phyloP scores from a whole-genome alignment of 2,797 vertebrate species.

The Myotis daubentonii region DNA sequence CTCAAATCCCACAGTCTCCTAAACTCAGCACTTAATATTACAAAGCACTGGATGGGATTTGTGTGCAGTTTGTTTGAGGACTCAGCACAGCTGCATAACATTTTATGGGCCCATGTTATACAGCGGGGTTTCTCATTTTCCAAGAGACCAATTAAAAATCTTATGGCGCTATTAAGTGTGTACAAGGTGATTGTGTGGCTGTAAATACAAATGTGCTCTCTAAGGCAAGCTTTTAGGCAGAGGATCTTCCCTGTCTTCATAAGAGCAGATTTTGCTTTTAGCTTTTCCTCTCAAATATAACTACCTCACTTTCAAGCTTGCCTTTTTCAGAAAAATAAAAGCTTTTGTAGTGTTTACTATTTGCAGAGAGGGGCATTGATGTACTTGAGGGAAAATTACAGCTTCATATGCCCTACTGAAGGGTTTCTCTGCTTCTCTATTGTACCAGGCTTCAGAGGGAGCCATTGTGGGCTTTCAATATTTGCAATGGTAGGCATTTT shows the following conservation, averaged over 20 bases:
- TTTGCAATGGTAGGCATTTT: background rate
- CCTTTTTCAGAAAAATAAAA: background rate
- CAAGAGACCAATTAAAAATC: slow-evolving; percentile 75
- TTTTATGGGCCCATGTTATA: slow-evolving; percentile 68
- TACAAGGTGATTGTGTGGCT: slow-evolving; percentile 53
- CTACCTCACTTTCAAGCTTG: background rate
- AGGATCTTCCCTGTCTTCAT: background rate
- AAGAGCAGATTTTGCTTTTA: slow-evolving; percentile 20
- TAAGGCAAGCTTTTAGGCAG: background rate
- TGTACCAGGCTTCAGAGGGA: background rate
- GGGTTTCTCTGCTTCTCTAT: background rate
- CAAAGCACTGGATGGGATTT: background rate
- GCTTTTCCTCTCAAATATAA: background rate
- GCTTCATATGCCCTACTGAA: background rate
- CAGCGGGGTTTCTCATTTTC: slow-evolving; percentile 69
- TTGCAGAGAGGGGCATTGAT: slow-evolving; percentile 7
- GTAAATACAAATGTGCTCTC: slow-evolving; percentile 61
- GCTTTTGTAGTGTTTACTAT: background rate
- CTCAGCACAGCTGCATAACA: slow-evolving; percentile 51
- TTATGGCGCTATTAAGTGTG: slow-evolving; percentile 75
- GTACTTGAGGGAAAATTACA: slow-evolving; percentile 25
- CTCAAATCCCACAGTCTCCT: background rate
- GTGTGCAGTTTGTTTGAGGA: slow-evolving; percentile 30
- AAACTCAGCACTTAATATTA: background rate
- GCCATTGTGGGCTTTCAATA: background rate